Conservation (phyloP, 2,797 vertebrate genomes). For the Helostoma temminkii region DNA sequence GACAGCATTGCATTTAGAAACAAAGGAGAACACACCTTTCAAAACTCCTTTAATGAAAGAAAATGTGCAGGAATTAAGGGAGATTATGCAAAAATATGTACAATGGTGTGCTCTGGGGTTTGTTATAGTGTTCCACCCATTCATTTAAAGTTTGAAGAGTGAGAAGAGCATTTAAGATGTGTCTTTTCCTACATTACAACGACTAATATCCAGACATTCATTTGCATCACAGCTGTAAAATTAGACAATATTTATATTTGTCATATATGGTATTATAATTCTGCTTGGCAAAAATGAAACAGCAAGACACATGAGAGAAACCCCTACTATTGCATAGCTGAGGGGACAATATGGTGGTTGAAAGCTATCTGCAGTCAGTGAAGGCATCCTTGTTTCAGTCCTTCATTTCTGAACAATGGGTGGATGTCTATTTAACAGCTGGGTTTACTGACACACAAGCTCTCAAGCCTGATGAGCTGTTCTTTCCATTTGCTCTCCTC, state of each 20-base stretch:
- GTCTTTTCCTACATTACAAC: neutral
- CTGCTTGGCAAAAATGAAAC: neutral
- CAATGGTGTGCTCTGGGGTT: constrained; percentile 13
- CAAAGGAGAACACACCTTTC: constrained; percentile 34
- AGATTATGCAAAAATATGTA: constrained; percentile 43
- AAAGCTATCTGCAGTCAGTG: constrained; percentile 58
- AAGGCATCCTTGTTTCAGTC: constrained; percentile 54
- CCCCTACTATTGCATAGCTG: constrained; percentile 31
- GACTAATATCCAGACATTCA: neutral
- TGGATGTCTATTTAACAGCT: constrained; percentile 77
- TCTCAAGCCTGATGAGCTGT: constrained; percentile 73
- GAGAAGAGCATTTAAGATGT: neutral
- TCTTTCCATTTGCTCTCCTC: constrained; percentile 76
- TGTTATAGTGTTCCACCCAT: constrained; percentile 14
- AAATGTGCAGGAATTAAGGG: constrained; percentile 40
- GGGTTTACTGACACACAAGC: constrained; percentile 66
- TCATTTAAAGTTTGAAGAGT: constrained; percentile 5
- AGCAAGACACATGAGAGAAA: constrained; percentile 7
- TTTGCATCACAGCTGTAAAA: neutral
- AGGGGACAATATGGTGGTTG: constrained; percentile 27
- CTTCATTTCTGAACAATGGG: constrained; percentile 67
- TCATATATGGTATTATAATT: neutral
- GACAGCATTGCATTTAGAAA: constrained; percentile 34
- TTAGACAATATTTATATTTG: neutral
- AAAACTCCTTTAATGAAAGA: constrained; percentile 28